phyloP scores from a whole-genome alignment of 2,888 invertebrate genomes.

The Eretmocerus hayati region DNA sequence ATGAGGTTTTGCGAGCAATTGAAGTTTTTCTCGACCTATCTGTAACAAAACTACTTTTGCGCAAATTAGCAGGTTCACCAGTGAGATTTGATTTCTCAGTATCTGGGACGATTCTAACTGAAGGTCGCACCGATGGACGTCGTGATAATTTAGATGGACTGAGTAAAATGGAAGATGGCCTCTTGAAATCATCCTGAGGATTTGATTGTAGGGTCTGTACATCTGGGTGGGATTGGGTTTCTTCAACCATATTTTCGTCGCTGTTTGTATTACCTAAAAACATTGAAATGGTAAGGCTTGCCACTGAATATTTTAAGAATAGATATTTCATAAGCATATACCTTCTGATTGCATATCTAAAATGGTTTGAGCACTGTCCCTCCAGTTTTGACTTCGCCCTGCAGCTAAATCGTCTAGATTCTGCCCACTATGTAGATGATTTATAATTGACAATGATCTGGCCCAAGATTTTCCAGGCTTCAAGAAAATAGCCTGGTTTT shows the following conservation, averaged over 20 bases:
- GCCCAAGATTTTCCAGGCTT: slow-evolving; percentile 65
- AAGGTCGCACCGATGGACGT: slow-evolving; percentile 11
- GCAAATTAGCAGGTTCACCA: slow-evolving; percentile 6
- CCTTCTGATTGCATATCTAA: slow-evolving; percentile 53
- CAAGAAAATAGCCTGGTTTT: slow-evolving; percentile 42
- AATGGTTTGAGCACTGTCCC: slow-evolving; percentile 51
- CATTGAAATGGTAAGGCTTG: background rate
- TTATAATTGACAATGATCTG: slow-evolving; percentile 57
- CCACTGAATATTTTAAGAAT: background rate
- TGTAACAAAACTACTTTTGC: slow-evolving; percentile 3
- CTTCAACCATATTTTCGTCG: background rate
- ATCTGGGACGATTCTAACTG: slow-evolving; percentile 17
- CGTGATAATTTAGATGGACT: no score
- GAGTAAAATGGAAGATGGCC: background rate
- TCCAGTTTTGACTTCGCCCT: slow-evolving; percentile 52
- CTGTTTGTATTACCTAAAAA: background rate
- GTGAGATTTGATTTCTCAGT: slow-evolving; percentile 14
- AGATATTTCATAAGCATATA: slow-evolving; percentile 22
- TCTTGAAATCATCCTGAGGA: slow-evolving; percentile 4
- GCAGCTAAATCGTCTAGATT: slow-evolving; percentile 46
- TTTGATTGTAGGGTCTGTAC: background rate
- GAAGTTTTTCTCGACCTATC: slow-evolving; percentile 10
- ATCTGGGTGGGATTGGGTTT: no score
- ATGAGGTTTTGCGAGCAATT: slow-evolving; percentile 6
- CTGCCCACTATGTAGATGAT: slow-evolving; percentile 47